Base-by-base conservation (phyloP, 2,797 vertebrate species). In the Cirrhinus molitorella region DNA sequence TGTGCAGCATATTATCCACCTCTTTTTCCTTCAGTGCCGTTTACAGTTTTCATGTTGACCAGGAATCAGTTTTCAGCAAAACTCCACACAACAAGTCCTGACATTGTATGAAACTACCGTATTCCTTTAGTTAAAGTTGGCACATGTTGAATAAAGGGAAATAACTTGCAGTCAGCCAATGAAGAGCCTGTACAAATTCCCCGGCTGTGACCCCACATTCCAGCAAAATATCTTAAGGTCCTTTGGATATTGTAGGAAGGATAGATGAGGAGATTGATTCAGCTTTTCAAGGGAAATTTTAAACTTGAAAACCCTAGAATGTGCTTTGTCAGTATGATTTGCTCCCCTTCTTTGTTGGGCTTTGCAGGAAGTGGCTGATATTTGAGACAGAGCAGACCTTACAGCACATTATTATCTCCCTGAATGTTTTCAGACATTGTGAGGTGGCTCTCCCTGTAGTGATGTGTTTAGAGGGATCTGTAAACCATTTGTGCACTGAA, bases 311-410 rank as follows among this genome's bases (percentile, higher is more conserved):
- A 47, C 61, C 25, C 10, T 45, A 71, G 67, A 73, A 86, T 74
- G 25, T 85, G 79, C 72, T 86, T 84, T 73, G 70, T 86, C 63
- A 57, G 79, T 37, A 71, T 70, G 61, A 65, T 83, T 47, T 31
- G 7, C 74, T 81, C 45, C 23, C 57, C 55, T 7, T 78, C 23
- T 72, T 77, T 83, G 79, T 86, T 67, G 31, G 43, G 37, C 31
- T 66, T 37, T 51, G 45, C 57, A 85, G 86, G 82, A 85, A 86
- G 47, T 14, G 37, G 31, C 21, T 89, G 88, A 84, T 84, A 89
- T 89, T 81, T 87, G 86, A 89, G 78, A 83, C 61, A 6, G 73
- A 76, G 45, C 59, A 83, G 76, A 70, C 61, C 57, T 85, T 55
- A 66, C 37, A 16, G 25, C 82, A 57, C 51, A 31, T 45, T 63